Base-by-base conservation (phyloP, 2,888 invertebrate genomes). In the Adelphocoris suturalis region DNA sequence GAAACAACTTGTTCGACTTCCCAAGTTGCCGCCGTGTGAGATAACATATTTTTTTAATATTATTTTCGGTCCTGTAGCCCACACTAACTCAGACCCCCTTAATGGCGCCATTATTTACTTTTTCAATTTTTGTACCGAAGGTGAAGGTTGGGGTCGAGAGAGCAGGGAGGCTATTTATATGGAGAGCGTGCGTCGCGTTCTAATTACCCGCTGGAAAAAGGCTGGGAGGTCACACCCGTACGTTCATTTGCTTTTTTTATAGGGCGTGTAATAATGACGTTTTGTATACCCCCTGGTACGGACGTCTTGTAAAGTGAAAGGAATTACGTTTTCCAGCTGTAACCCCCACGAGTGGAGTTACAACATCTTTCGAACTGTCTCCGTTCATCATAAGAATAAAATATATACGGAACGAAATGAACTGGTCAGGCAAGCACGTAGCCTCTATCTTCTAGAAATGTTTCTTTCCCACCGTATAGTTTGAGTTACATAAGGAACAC, bases 111-210 rank as follows among this genome's bases (percentile, higher is more conserved):
- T 68, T 68, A 68, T 68, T 68, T 68, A 68, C 68, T 68, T 68
- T 68, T 68, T 68, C 68, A 68, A 68, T 68, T 68, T 68, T 68
- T 68, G 68, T 68, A 68, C 68, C 68, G 68, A 68, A 68, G 68
- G 19, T 68, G 68, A 68, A 68, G 68, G 68, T 68, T 68, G 68
- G 68, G 68, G 68, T 68, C 68, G 68, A 23, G 68, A 68, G 23
- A 68, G 68, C 68, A 68, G 57, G 12, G 57, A 19, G 68, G 68
- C 68, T 68, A 68, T 68, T 68, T 68, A 68, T 68, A 68, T 68
- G 68, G 23, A 23, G 68, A 68, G 68, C 68, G 68, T 68, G 68
- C 68, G 68, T 68, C 68, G 68, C 68, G 68, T 68, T 68, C 68
- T 68, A 68, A 68, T 68, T 68, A 68, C 68, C 68, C 68, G 23